Evolutionary conservation across 2,797 vertebrate species (phyloP), one percentile per base, ranked within the genome.

Genomic region (Mus caroli): DNA sequence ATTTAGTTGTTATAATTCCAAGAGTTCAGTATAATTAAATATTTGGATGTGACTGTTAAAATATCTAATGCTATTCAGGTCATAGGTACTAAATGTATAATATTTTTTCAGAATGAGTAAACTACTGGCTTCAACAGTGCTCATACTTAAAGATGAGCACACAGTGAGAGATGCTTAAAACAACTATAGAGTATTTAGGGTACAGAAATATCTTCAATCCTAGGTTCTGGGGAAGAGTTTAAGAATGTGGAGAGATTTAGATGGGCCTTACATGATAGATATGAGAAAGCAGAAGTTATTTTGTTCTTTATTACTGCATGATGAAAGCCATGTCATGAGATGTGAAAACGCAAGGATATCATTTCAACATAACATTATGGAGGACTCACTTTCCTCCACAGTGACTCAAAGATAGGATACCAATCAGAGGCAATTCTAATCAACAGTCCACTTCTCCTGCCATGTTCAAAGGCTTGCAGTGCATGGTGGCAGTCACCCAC

Each of bases 11-110:
- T 92, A 77, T 52, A 86, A 76, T 46, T 54, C 67, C 20, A 93
- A 40, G 40, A 95, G 28, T 31, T 92, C n/a, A 92, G 50, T 28
- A n/a, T 43, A 37, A 82, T 11, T 93, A 69, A 71, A 90, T 78
- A 62, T 75, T 60, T 94, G 86, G 50, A 75, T 91, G 28, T 94
- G 50, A 13, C 83, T 89, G 26, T 26, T 91, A 91, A 92, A 83
- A 37, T 71, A 91, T 43, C 54, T 76, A 82, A 58, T n/a, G 6
- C 28, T 67, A 62, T 56, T 62, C 52, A 67, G 73, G 19, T 3
- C 10, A 76, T 69, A 62, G 34, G 46, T 58, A 46, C 26, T 73
- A 40, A 83, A 54, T 71, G 34, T 52, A 52, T 64, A 73, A 64
- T 92, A n/a, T 82, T 69, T 73, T 43, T 94, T n/a, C 46, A 91